phyloP scores from a whole-genome alignment of 2,113 vertebrate species.

The Phocoena phocoena region DNA sequence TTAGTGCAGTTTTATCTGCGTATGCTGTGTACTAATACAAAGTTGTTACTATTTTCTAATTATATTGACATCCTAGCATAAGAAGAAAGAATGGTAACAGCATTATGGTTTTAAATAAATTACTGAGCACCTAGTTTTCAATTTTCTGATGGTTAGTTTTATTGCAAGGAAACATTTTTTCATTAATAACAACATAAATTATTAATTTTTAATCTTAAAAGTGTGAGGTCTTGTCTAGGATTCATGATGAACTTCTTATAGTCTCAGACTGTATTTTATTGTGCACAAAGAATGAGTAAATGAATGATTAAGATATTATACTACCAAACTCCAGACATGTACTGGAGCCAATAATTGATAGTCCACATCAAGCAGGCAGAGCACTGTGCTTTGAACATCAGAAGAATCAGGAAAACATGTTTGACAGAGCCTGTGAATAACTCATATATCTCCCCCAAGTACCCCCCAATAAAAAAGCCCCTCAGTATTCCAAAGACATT shows the following conservation, averaged over 20 bases:
- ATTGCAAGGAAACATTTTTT: not conserved
- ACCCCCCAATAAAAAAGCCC: fast-evolving
- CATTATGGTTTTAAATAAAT: not conserved
- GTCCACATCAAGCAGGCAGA: not conserved
- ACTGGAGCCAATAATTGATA: not conserved
- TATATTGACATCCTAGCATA: not conserved
- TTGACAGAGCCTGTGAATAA: not conserved
- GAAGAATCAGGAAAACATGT: not conserved
- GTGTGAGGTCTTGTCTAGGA: not conserved
- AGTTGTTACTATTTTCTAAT: not conserved
- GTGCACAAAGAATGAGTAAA: not conserved
- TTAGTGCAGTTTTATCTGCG: not conserved
- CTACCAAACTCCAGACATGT: not conserved
- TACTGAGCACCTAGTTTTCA: not conserved
- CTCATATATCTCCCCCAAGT: not conserved
- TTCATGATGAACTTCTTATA: not conserved
- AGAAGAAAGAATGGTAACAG: not conserved
- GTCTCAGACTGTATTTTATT: not conserved
- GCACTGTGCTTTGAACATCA: not conserved
- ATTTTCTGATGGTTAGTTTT: not conserved
- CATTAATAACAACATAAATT: not conserved
- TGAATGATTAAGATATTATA: not conserved
- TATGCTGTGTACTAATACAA: not conserved
- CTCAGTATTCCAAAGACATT: not conserved
- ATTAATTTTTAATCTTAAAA: not conserved